A percentile compares a stretch with the other conserved stretches of the same genome.
Evolutionary conservation across 2,797 vertebrate genomes (phyloP).

Genomic region (Poeciliopsis turneri): DNA sequence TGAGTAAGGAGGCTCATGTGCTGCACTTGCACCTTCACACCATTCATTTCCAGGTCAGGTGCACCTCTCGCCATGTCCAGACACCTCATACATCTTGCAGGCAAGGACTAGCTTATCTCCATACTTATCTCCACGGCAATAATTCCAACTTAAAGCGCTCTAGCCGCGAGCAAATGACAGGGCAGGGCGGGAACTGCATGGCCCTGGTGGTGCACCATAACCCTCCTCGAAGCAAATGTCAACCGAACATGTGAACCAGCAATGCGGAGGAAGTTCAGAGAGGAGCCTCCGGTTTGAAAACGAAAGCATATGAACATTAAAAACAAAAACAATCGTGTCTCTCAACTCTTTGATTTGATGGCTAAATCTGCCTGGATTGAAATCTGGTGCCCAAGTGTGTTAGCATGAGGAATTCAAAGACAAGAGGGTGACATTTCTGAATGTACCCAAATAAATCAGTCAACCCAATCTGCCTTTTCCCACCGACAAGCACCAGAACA

Average conservation of each 20-base stretch:
- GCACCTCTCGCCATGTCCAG: slow-evolving; percentile 59
- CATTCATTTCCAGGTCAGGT: slow-evolving; percentile 79
- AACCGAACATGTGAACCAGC: slow-evolving; percentile 4
- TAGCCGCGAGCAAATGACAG: slow-evolving; percentile 66
- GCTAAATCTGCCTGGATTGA: slow-evolving; percentile 19
- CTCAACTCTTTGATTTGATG: slow-evolving; percentile 4
- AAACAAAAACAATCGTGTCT: slow-evolving; percentile 1
- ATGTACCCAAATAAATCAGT: slow-evolving; percentile 44
- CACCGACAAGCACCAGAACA: slow-evolving; percentile 28
- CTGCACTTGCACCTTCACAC: slow-evolving; percentile 68
- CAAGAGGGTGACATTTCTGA: slow-evolving; percentile 9
- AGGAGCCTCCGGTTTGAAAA: slow-evolving; percentile 7
- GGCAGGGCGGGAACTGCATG: slow-evolving; percentile 52
- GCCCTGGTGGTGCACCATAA: slow-evolving; percentile 60
- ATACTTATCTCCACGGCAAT: slow-evolving; percentile 79
- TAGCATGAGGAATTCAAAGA: background rate
- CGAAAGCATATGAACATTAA: background rate
- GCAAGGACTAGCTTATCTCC: slow-evolving; percentile 72
- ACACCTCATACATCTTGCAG: slow-evolving; percentile 79
- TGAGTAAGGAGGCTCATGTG: slow-evolving; percentile 52
- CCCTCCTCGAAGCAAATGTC: slow-evolving; percentile 33
- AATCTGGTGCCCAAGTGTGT: slow-evolving; percentile 11
- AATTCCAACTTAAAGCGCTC: slow-evolving; percentile 78
- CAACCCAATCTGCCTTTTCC: slow-evolving; percentile 53
- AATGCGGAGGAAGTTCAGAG: slow-evolving; percentile 2